Evolutionary conservation across 2,113 vertebrate species (phyloP).

Genomic region (Megaleporinus macrocephalus): DNA sequence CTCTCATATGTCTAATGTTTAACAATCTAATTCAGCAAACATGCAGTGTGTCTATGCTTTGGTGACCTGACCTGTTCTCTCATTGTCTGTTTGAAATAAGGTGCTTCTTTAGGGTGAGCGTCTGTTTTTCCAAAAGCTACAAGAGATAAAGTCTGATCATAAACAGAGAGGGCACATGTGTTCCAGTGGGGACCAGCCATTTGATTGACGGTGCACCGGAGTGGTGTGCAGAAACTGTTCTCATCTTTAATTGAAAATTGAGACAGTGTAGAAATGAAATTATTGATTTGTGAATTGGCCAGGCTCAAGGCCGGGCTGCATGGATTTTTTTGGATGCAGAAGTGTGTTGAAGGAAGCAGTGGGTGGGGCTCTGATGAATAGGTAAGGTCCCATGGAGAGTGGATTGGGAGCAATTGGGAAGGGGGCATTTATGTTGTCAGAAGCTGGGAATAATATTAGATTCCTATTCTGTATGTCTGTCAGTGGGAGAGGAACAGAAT

Average conservation of each 20-base stretch:
- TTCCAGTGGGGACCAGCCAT: constrained; percentile 7
- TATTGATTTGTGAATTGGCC: constrained; percentile 66
- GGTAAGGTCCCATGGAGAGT: constrained; percentile 32
- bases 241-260: constrained; percentile 59
- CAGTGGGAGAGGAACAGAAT: neutral
- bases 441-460: constrained; percentile 9
- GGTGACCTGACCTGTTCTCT: neutral
- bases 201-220: constrained; percentile 42
- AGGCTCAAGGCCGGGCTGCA: constrained; percentile 40
- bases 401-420: constrained; percentile 13
- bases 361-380: constrained; percentile 32
- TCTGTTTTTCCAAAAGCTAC: constrained; percentile 10
- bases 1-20: too few relatives aligned
- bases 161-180: constrained; percentile 12
- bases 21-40: neutral
- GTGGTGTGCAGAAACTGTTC: constrained; percentile 31
- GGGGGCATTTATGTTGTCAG: neutral
- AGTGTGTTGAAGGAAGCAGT: constrained; percentile 16
- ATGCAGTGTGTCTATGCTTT: neutral
- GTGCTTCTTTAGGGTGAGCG: neutral
- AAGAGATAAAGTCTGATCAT: constrained; percentile 23
- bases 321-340: constrained; percentile 35
- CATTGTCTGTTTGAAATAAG: constrained; percentile 12
- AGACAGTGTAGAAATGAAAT: constrained; percentile 61
- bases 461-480: neutral